Base-by-base conservation (phyloP, 2,888 invertebrate species). In the Blastobasis adustella region DNA sequence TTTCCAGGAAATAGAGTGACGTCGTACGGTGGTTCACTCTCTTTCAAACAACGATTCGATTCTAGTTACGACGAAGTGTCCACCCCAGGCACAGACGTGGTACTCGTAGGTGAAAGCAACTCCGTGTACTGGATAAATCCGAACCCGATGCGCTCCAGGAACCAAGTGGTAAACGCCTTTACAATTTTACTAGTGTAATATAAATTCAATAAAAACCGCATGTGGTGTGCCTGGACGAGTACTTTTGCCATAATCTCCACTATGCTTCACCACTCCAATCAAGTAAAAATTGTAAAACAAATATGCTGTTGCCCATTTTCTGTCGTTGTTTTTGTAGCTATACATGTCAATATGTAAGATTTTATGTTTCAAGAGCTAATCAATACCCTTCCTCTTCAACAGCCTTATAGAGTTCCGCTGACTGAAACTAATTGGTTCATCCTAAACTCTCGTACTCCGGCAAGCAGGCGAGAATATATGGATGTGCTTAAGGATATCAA, bases 11-110 rank as follows among this genome's bases (percentile, higher is more conserved):
- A 94, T 68, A 90, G 95, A 84, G 89, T 98, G 6, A 90, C 94
- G 52, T 96, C 98, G 0, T 98, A 98, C 71, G 97, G 97, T 0
- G 98, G 98, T 0, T 89, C 90, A 49, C 76, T 98, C 5, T 92
- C 92, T 10, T 91, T 96, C 55, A 93, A 92, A 0, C 92, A 96
- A 65, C 90, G 90, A 53, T 95, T 93, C 63, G 89, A 90, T 5
- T 91, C 92, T n/a, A 90, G 91, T 1, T 67, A 76, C 47, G 79
- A 81, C 8, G 66, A 70, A 6, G 55, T 61, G 4, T 84, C 89
- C 0, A 85, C 88, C 46, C 91, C 91, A 10, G 96, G 96, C 68
- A 92, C 92, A 46, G 96, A 98, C 76, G 91, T 98, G 1, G 92
- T 97, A 44, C 90, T 98, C 0, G 91, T 92, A 53, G 95, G 97